Evolutionary conservation across 2,888 invertebrate genomes (phyloP).

Genomic region (Cheilosia pagana): DNA sequence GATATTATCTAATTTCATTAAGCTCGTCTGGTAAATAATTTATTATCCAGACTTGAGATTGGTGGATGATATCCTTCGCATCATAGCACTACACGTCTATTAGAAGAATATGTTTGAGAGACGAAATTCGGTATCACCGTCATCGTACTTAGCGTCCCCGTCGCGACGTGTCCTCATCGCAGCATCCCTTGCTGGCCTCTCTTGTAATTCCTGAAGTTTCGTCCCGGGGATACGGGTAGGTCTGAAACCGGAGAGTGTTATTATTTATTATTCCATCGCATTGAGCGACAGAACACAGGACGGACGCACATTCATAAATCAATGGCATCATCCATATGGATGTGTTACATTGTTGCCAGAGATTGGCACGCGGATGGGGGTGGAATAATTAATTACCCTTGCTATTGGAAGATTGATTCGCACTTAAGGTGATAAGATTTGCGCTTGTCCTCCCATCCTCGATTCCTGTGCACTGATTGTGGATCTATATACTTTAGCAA

Average conservation of each 20-base stretch:
- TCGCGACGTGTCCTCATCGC: too few relatives aligned
- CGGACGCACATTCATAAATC: conserved; percentile 67
- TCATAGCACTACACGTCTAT: conserved; percentile 10
- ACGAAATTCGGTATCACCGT: neutral
- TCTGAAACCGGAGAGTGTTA: conserved; percentile 41
- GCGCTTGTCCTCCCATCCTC: conserved; percentile 52
- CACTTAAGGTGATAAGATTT: conserved; percentile 79
- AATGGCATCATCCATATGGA: conserved; percentile 72
- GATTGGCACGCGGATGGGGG: conserved; percentile 38
- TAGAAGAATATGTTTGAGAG: neutral
- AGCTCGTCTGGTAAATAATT: conserved; percentile 59
- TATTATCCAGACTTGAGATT: conserved; percentile 37
- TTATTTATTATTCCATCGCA: conserved; percentile 65
- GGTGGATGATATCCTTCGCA: conserved; percentile 11
- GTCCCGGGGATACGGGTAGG: conserved; percentile 7
- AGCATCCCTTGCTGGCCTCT: neutral
- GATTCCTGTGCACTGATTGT: conserved; percentile 32
- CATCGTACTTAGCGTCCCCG: neutral
- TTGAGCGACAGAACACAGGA: conserved; percentile 49
- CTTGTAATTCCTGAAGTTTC: conserved; percentile 28
- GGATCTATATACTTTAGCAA: neutral
- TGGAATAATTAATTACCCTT: conserved; percentile 71
- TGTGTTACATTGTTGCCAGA: conserved; percentile 66
- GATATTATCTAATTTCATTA: conserved; percentile 35
- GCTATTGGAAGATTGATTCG: conserved; percentile 79